phyloP scores from a whole-genome alignment of 2,888 invertebrate genomes.

The Hartigia nigra region DNA sequence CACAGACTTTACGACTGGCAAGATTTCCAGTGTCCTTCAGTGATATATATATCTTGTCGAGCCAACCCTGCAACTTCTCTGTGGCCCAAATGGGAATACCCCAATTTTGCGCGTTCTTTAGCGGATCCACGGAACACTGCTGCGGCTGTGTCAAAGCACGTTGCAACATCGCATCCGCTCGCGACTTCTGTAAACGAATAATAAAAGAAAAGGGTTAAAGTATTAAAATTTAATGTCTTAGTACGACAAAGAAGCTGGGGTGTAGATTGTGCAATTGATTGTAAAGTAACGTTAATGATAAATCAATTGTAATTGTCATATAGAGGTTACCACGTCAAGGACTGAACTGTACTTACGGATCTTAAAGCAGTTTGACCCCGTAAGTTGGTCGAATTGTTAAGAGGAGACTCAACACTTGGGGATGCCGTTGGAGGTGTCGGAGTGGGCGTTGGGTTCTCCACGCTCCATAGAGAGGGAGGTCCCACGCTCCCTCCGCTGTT shows the following conservation, averaged over 20 bases:
- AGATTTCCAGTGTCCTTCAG: slow-evolving; percentile 59
- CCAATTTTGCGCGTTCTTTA: slow-evolving; percentile 69
- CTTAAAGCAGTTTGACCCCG: slow-evolving; percentile 62
- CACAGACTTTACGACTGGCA: slow-evolving; percentile 26
- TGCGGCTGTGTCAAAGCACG: slow-evolving; percentile 71
- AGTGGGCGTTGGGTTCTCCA: slow-evolving; percentile 59
- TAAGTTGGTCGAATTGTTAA: slow-evolving; percentile 60
- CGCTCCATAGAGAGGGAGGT: slow-evolving; percentile 62
- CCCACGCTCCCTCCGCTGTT: slow-evolving; percentile 63
- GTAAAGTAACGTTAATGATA: no score
- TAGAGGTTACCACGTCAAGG: no score
- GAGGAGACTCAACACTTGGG: slow-evolving; percentile 59
- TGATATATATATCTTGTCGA: slow-evolving; percentile 75
- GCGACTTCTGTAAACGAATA: slow-evolving; percentile 71
- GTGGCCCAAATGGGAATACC: slow-evolving; percentile 70
- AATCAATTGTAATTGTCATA: no score
- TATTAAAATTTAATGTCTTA: no score
- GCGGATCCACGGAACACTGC: slow-evolving; percentile 66
- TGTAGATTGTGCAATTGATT: slow-evolving; percentile 4
- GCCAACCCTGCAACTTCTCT: slow-evolving; percentile 67
- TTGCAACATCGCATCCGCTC: slow-evolving; percentile 86
- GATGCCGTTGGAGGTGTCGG: slow-evolving; percentile 53
- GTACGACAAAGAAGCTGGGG: not conserved
- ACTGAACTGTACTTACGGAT: slow-evolving; percentile 49
- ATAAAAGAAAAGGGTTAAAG: not conserved